A percentile compares a stretch with the other conserved stretches of the same genome.
These are phyloP conservation scores for Psittacula derbiana DNA, from an alignment of 2,797 vertebrate species.

Conservation along the genomic window DNA sequence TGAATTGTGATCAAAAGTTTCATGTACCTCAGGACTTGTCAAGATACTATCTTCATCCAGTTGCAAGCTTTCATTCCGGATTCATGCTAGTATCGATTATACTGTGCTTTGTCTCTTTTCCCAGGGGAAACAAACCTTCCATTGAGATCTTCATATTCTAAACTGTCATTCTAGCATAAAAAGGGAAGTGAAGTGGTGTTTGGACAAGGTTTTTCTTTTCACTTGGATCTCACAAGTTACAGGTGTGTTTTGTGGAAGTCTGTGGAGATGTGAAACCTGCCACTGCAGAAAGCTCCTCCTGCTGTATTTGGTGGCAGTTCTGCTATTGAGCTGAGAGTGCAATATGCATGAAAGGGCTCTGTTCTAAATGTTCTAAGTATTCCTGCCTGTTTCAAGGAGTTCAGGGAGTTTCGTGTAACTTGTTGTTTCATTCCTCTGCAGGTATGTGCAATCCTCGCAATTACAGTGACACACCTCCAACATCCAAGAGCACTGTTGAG, in stretches of 20 bases:
- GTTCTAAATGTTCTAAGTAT: neutral
- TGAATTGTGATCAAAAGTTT: conserved; percentile 20
- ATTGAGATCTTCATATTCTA: neutral
- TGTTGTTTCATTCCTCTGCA: conserved; percentile 41
- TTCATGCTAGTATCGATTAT: neutral
- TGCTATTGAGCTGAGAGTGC: neutral
- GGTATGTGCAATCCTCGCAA: conserved; percentile 98
- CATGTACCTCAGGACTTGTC: neutral
- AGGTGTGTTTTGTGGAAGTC: neutral
- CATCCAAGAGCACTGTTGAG: conserved; percentile 97
- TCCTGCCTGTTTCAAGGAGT: neutral
- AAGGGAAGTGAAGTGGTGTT: neutral
- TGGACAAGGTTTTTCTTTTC: neutral
- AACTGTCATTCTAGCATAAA: neutral
- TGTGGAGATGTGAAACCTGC: neutral
- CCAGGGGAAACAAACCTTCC: neutral
- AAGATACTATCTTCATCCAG: neutral
- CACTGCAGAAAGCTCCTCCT: fast-evolving
- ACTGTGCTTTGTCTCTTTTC: neutral
- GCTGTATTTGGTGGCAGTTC: neutral
- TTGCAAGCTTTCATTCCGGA: neutral
- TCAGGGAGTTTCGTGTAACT: neutral
- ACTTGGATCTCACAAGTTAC: neutral
- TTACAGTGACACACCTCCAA: conserved; percentile 95
- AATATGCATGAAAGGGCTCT: neutral